Base-by-base conservation (phyloP, 2,888 invertebrate species). In the Stenodema calcarata region DNA sequence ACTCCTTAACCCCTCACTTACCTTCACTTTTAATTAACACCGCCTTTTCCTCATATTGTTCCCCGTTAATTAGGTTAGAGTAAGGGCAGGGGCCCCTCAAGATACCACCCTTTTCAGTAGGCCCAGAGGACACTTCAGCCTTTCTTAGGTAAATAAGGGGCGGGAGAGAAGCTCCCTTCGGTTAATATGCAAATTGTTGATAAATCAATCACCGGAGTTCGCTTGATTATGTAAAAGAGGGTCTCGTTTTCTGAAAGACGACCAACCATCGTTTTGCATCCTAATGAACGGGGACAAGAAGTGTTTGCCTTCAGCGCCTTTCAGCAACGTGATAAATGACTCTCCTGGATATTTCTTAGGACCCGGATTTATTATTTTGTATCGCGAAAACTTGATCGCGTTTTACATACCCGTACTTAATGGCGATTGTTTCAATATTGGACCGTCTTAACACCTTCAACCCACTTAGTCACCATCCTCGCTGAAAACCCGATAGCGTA, bases 101-200 rank as follows among this genome's bases (percentile, higher is more conserved):
- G 75, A 75, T 28, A 70, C 70, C 75, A 35, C 42, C 80, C 80
- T 50, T 54, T 54, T 54, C 30, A 50, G 30, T 18, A 35, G 62
- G 30, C 30, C 4, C 44, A 35, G 50, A 54, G 82, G 41, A 69
- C 82, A 69, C 69, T 78, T 44, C 78, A 44, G 44, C 78, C 41
- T 62, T 82, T 82, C 82, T 82, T 82, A 82, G 82, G 82, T 82
- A 82, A 82, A 82, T 82, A 69, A 69, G 69, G 69, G 42, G 14
- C 6, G 14, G 82, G 41, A 35, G 41, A 82, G 42, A 16, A 6
- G n/a, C 27, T 69, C 30, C 30, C n/a, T 42, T 54, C 82, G 69
- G 82, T 69, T 82, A 69, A 82, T 41, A 82, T 82, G 82, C 82
- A 82, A 82, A 82, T 82, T 82, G 82, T 82, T 82, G 82, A 82